A percentile compares a stretch with the other conserved stretches of the same genome.
Evolutionary conservation across 1,140 invertebrate genomes (phyloP).

Genomic region (Papilio polyxenes): DNA sequence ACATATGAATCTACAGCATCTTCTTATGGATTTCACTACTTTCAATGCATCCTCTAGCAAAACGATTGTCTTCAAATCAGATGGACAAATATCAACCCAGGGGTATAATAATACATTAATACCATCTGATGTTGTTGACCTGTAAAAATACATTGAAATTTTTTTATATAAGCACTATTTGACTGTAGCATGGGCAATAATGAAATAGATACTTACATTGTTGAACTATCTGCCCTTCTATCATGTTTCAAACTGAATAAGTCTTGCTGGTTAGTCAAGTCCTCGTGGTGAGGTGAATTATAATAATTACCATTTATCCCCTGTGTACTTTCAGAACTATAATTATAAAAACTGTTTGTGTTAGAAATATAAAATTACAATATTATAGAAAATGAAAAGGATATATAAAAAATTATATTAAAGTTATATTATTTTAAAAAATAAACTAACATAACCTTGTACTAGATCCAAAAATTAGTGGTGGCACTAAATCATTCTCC

Average conservation of each 20-base stretch:
- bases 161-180: background rate
- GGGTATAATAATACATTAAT: slow-evolving; percentile 81
- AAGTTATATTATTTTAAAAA: background rate
- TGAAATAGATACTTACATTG: slow-evolving; percentile 39
- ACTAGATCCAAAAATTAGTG: slow-evolving; percentile 52
- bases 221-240: background rate
- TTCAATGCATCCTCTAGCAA: slow-evolving; percentile 81
- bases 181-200: background rate
- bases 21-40: slow-evolving; percentile 72
- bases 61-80: slow-evolving; percentile 80
- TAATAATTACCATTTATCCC: background rate
- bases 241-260: background rate
- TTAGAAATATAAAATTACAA: background rate
- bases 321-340: slow-evolving; percentile 31
- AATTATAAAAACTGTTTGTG: background rate
- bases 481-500: slow-evolving; percentile 63
- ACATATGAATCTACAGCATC: slow-evolving; percentile 83
- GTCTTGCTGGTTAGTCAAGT: background rate
- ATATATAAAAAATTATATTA: background rate
- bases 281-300: background rate
- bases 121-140: slow-evolving; percentile 60
- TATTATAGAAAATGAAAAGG: background rate
- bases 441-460: slow-evolving; percentile 50
- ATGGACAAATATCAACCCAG: slow-evolving; percentile 81
- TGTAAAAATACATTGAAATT: slow-evolving; percentile 49